A percentile compares a stretch with the other conserved stretches of the same genome.
Conservation (phyloP, 2,888 invertebrate species). For the Drosophila affinis region DNA sequence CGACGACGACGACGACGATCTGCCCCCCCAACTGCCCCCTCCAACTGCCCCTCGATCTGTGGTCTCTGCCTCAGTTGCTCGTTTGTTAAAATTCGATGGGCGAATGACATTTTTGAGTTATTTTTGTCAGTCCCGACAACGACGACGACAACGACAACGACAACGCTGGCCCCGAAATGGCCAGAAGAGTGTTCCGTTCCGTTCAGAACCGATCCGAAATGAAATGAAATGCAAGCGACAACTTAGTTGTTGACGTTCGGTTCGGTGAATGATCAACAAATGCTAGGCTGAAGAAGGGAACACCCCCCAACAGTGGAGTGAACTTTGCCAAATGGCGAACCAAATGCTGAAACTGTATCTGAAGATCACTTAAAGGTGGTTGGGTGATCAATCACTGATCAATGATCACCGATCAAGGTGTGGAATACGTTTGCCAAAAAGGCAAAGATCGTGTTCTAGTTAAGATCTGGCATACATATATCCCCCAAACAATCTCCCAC, state of each 20-base stretch:
- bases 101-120: constrained; percentile 81
- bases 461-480: neutral
- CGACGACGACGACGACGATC: constrained; percentile 13
- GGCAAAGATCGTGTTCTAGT: neutral
- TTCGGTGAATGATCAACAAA: constrained; percentile 44
- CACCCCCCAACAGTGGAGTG: neutral
- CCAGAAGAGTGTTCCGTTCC: constrained; percentile 44
- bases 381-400: neutral
- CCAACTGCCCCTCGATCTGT: constrained; percentile 1
- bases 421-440: neutral
- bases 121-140: constrained; percentile 71
- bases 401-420: neutral
- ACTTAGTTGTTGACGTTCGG: constrained; percentile 62
- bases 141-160: constrained; percentile 34
- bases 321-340: neutral
- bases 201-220: constrained; percentile 37
- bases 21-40: neutral
- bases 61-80: constrained; percentile 52
- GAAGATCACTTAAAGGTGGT: neutral
- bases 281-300: neutral
- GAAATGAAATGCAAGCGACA: constrained; percentile 65
- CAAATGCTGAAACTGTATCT: neutral
- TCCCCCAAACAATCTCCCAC: too few species aligned
- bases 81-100: constrained; percentile 81
- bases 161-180: constrained; percentile 38